Evolutionary conservation across 2,888 invertebrate genomes (phyloP).

Genomic region (Platyscelio sp.): DNA sequence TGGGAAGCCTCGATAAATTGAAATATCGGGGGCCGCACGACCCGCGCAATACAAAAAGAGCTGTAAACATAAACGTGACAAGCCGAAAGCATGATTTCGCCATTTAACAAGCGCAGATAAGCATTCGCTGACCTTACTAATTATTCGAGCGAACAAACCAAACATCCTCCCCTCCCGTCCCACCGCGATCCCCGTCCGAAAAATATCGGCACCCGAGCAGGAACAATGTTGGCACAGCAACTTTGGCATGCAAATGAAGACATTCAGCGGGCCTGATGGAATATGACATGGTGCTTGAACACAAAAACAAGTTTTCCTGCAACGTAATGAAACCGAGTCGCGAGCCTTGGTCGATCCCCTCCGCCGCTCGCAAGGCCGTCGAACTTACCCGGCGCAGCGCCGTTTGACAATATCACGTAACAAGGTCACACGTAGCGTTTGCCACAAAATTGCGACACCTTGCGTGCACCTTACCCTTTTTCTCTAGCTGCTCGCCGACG

Average conservation of each 20-base stretch:
- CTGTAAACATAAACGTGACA: too few species aligned
- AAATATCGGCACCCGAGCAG: constrained; percentile 42
- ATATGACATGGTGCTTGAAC: constrained; percentile 67
- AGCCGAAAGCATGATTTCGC: not conserved
- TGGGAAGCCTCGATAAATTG: too few species aligned
- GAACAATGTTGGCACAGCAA: constrained; percentile 52
- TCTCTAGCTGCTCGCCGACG: constrained; percentile 34
- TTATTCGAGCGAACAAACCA: constrained; percentile 15
- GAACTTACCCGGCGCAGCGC: constrained; percentile 64
- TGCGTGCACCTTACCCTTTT: constrained; percentile 54
- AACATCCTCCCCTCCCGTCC: not conserved
- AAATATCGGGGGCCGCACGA: too few species aligned
- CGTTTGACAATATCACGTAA: constrained; percentile 74
- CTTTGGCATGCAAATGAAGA: constrained; percentile 65
- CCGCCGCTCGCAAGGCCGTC: constrained; percentile 65
- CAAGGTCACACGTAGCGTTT: constrained; percentile 74
- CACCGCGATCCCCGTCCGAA: too few species aligned
- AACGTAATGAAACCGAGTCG: constrained; percentile 63
- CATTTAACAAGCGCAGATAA: constrained; percentile 5
- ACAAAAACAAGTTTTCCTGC: constrained; percentile 68
- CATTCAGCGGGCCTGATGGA: constrained; percentile 61
- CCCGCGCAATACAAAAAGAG: too few species aligned
- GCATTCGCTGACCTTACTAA: constrained; percentile 25
- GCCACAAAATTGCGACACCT: constrained; percentile 74
- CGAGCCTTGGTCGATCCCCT: constrained; percentile 57